Conservation (phyloP, 2,888 invertebrate genomes). For the Drosophila mercatorum region DNA sequence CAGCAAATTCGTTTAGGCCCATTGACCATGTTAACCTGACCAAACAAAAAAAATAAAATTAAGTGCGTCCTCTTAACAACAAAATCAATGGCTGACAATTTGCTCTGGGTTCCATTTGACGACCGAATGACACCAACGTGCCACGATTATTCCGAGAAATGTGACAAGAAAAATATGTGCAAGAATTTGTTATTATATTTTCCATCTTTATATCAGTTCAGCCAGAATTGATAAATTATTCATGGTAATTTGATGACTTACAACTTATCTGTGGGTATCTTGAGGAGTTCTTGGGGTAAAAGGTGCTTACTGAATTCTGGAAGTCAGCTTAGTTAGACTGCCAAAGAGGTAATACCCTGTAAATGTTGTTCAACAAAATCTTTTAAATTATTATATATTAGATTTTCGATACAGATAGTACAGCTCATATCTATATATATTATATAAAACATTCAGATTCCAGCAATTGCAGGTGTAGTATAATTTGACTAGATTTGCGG, state of each 20-base stretch:
- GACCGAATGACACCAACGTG: slow-evolving; percentile 14
- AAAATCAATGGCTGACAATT: slow-evolving; percentile 32
- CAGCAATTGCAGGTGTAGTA: slow-evolving; percentile 23
- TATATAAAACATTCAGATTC: background rate
- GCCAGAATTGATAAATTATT: slow-evolving; percentile 7
- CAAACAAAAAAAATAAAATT: slow-evolving; percentile 21
- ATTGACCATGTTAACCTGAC: slow-evolving; percentile 40
- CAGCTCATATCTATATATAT: background rate
- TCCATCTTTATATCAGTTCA: slow-evolving; percentile 1
- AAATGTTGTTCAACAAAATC: too few species aligned
- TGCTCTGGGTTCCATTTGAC: background rate
- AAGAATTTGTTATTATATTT: slow-evolving; percentile 1
- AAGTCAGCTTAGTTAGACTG: background rate
- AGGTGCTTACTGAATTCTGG: background rate
- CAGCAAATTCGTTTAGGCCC: slow-evolving; percentile 52
- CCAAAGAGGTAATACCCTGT: background rate
- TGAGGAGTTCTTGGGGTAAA: background rate
- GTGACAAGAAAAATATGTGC: background rate
- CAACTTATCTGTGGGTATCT: background rate
- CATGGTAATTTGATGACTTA: background rate
- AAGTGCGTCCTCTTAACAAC: slow-evolving; percentile 15
- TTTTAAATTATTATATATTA: too few species aligned
- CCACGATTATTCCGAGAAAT: slow-evolving; percentile 3
- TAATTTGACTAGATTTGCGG: slow-evolving; percentile 37
- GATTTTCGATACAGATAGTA: too few species aligned